A percentile compares a stretch with the other conserved stretches of the same genome.
Evolutionary conservation across 2,888 invertebrate species (phyloP).

Genomic region (Labia minor): DNA sequence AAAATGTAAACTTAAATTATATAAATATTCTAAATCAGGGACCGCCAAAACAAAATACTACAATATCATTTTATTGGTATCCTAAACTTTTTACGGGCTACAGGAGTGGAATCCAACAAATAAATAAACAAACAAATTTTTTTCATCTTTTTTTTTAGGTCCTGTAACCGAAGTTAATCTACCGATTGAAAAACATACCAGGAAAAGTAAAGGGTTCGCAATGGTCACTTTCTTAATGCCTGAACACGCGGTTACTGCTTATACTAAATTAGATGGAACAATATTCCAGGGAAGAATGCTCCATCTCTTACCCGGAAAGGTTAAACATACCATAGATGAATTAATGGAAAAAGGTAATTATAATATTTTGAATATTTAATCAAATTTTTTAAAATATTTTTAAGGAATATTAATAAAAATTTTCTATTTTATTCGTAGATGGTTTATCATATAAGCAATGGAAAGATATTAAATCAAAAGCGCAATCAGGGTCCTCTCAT

Average conservation of each 20-base stretch:
- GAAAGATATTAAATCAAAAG: slow-evolving; percentile 64
- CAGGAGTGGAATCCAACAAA: no score
- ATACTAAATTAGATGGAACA: slow-evolving; percentile 77
- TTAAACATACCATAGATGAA: slow-evolving; percentile 41
- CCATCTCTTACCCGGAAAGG: slow-evolving; percentile 80
- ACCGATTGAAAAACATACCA: slow-evolving; percentile 71
- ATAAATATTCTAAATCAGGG: no score
- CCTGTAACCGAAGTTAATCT: slow-evolving; percentile 76
- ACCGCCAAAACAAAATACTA: no score
- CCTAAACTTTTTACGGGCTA: no score
- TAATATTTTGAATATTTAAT: no score
- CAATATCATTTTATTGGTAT: no score
- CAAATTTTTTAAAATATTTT: background rate
- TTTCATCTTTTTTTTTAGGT: no score
- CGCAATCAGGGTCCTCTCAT: slow-evolving; percentile 62
- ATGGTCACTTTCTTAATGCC: slow-evolving; percentile 87
- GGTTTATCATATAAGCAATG: slow-evolving; percentile 70
- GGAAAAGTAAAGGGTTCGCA: slow-evolving; percentile 83
- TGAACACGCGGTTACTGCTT: slow-evolving; percentile 87
- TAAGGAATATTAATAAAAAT: background rate
- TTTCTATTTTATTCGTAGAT: slow-evolving; percentile 36
- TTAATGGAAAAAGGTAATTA: slow-evolving; percentile 32
- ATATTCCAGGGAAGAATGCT: slow-evolving; percentile 84
- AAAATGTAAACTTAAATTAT: no score
- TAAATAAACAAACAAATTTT: no score